Evolutionary conservation across 1,140 invertebrate species (phyloP), one percentile per base, ranked within the genome.

Genomic region (Triops cancriformis): DNA sequence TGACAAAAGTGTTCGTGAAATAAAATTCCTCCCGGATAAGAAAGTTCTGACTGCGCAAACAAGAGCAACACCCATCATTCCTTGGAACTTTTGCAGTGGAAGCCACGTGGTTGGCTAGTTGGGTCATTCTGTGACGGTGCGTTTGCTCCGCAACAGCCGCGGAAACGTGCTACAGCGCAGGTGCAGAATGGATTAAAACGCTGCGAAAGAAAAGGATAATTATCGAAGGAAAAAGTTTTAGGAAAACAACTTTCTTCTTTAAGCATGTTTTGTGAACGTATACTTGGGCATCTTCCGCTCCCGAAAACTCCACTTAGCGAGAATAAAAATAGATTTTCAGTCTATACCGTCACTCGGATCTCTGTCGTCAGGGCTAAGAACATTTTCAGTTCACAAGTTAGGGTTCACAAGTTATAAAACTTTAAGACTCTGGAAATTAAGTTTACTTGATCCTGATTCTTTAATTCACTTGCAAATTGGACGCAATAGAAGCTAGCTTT

Each of bases 331-430:
- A 64, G 51, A 18, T 23, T 64, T 64, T n/a, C 51, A 64, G 51
- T 23, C 51, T 64, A 64, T 12, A 64, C 51, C 23, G 51, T 64
- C 51, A n/a, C n/a, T 18, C 23, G 23, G 6, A 64, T 64, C 10
- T 64, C 51, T 64, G 51, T 64, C 51, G 51, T 23, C 51, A 64
- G 23, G 51, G 51, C 51, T 64, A 64, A 64, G 23, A 64, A 64
- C 14, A 14, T 64, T 64, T 64, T 23, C 18, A 12, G 1, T 23
- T 64, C 23, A 23, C n/a, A n/a, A n/a, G n/a, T n/a, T n/a, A n/a
- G n/a, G n/a, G n/a, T n/a, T n/a, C n/a, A n/a, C n/a, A n/a, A n/a
- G n/a, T n/a, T n/a, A n/a, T n/a, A n/a, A n/a, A n/a, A n/a, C n/a
- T n/a, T n/a, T n/a, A n/a, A n/a, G n/a, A n/a, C n/a, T n/a, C n/a